Conservation (phyloP, 2,113 vertebrate species). For the Clarias gariepinus region DNA sequence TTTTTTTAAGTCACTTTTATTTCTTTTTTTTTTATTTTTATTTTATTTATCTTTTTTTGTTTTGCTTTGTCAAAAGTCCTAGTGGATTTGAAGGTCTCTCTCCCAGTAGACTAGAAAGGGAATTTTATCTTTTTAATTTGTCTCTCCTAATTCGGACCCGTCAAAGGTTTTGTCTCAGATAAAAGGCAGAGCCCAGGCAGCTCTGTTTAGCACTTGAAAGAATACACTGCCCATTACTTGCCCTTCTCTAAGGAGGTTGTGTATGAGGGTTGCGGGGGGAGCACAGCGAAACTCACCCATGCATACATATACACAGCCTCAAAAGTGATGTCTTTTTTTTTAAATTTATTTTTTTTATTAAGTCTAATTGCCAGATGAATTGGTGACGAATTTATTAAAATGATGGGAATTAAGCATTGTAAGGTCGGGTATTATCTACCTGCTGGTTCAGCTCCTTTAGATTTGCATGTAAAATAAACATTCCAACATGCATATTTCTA, state of each 20-base stretch:
- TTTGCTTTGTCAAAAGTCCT: slow-evolving; percentile 42
- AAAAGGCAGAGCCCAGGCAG: slow-evolving; percentile 35
- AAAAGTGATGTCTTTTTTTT: background rate
- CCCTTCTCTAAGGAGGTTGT: background rate
- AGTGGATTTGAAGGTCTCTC: slow-evolving; percentile 36
- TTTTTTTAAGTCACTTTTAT: background rate
- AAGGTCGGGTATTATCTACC: background rate
- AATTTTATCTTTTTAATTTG: slow-evolving; percentile 55
- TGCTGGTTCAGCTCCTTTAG: background rate
- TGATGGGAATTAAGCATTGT: background rate
- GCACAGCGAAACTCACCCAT: background rate
- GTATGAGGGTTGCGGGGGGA: too few species aligned
- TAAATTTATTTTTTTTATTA: too few species aligned
- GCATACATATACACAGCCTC: background rate
- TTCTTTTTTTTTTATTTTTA: slow-evolving; percentile 32
- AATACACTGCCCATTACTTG: slow-evolving; percentile 41
- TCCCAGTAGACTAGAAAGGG: slow-evolving; percentile 46
- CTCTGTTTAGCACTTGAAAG: slow-evolving; percentile 45
- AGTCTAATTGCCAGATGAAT: background rate
- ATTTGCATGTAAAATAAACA: background rate
- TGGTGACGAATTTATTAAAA: background rate
- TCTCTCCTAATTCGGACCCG: slow-evolving; percentile 46
- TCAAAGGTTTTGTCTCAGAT: slow-evolving; percentile 37
- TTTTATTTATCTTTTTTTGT: slow-evolving; percentile 8
- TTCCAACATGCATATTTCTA: background rate